Evolutionary conservation across 2,797 vertebrate genomes (phyloP), one percentile per base, ranked within the genome.

Genomic region (Tarsius wallacei): DNA sequence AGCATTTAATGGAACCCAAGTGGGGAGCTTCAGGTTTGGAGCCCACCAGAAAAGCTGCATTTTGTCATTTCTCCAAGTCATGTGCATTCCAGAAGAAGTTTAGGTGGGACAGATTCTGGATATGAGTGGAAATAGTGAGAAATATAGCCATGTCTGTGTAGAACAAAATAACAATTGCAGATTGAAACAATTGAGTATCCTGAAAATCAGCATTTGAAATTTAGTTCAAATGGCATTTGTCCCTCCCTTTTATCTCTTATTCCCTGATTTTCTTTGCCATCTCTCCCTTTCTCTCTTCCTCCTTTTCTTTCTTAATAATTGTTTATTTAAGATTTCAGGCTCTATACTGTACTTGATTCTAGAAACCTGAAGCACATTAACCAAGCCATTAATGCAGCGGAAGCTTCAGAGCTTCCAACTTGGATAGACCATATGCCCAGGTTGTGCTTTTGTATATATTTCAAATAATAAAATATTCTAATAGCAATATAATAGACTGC

Each of bases 131-230:
- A 55, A 68, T 49, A 31, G 47, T 93, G 76, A 85, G 71, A 87
- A 77, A 57, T 53, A 83, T 17, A 57, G 31, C 14, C 5, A 55
- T 22, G 26, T 61, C 68, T 93, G 4, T 71, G 21, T 80, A 68
- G 74, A 81, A 80, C 24, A 87, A 92, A 87, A 78, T 55, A 83
- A 74, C 7, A 77, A 47, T 21, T 73, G 57, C 16, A 63, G 22
- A 64, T 74, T 77, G 26, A 94, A 96, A 87, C 42, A 92, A 53
- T 10, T 76, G 49, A 31, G 10, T n/a, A 64, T 74, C 15, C 59
- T 87, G 53, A 94, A 94, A 95, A 74, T 74, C 22, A 80, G 22
- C 26, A 33, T 78, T 76, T 94, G 64, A 93, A 94, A 96, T 81
- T 84, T 68, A 70, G 5, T 87, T 93, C 51, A 53, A 87, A 42